phyloP scores from a whole-genome alignment of 2,113 vertebrate genomes.

The Bubalus kerabau region DNA sequence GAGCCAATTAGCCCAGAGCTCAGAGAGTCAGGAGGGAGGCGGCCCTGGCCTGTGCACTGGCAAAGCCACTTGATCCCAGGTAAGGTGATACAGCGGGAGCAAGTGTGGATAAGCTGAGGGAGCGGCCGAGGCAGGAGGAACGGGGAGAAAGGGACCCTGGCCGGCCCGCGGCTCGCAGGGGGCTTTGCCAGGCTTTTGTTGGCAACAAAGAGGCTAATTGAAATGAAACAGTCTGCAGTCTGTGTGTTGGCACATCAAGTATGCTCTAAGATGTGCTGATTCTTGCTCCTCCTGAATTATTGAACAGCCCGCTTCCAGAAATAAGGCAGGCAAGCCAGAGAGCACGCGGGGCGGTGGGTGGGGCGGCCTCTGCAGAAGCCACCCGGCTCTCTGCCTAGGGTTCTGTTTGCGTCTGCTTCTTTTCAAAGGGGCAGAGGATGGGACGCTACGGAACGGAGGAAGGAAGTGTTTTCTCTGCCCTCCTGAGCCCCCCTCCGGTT shows the following conservation, averaged over 20 bases:
- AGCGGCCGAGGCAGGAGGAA: neutral
- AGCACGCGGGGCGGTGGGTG: neutral
- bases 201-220: constrained; percentile 92
- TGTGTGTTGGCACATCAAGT: constrained; percentile 91
- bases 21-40: constrained; percentile 83
- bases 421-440: neutral
- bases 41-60: constrained; percentile 78
- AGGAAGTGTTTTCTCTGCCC: fast-evolving
- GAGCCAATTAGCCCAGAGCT: constrained; percentile 95
- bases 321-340: constrained; percentile 49
- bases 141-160: neutral
- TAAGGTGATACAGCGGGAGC: constrained; percentile 82
- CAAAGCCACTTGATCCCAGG: constrained; percentile 88
- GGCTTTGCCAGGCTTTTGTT: constrained; percentile 89
- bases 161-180: constrained; percentile 79
- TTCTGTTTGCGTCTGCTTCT: neutral
- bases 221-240: constrained; percentile 87
- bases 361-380: neutral
- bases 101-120: constrained; percentile 76
- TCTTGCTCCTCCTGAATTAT: constrained; percentile 91
- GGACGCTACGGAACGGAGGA: neutral
- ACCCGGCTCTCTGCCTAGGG: neutral
- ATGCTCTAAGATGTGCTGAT: constrained; percentile 90
- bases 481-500: neutral
- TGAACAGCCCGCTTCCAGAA: constrained; percentile 80